Base-by-base conservation (phyloP, 1,140 invertebrate species). In the Orius laevigatus region DNA sequence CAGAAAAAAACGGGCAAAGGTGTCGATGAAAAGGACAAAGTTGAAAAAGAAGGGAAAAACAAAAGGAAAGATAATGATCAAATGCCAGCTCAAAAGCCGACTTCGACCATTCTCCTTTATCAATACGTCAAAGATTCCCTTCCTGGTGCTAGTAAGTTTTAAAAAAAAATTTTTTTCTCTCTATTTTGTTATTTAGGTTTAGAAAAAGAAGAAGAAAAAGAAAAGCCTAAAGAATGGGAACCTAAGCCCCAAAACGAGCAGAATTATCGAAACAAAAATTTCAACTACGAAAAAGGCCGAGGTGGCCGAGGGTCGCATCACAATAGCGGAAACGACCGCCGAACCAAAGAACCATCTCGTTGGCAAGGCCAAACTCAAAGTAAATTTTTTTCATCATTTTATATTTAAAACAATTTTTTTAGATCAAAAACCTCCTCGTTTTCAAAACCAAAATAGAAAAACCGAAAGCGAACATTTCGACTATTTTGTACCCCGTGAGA, bases 21-120 rank as follows among this genome's bases (percentile, higher is more conserved):
- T 53, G 55, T 19, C 63, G 65, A 52, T 66, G 49, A 48, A 72
- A 76, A 56, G 69, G 48, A 46, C 10, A 48, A 53, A 25, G 39
- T 19, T 8, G 50, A 45, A 33, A 48, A 48, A 45, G 51, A 48
- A 42, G 70, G 48, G 63, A 51, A 67, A 70, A 5, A 53, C 52
- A 51, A 55, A 51, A 49, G 59, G 54, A 51, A 57, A 12, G 55
- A 56, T 31, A 57, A 57, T 36, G 59, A 62, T 15, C 62, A 63
- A 14, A 63, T 66, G 25, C 56, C 59, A 50, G 50, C 45, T 15
- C 39, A 58, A 43, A 88, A 85, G 63, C 84, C 85, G 2, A 82
- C 81, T 47, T 84, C 80, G 14, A 85, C 81, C 62, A 76, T 87
- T 1, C 88, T 84, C 1, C 63, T 91, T 1, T 90, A 90, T 66